phyloP scores from a whole-genome alignment of 2,888 invertebrate genomes.

The Philonicus albiceps region DNA sequence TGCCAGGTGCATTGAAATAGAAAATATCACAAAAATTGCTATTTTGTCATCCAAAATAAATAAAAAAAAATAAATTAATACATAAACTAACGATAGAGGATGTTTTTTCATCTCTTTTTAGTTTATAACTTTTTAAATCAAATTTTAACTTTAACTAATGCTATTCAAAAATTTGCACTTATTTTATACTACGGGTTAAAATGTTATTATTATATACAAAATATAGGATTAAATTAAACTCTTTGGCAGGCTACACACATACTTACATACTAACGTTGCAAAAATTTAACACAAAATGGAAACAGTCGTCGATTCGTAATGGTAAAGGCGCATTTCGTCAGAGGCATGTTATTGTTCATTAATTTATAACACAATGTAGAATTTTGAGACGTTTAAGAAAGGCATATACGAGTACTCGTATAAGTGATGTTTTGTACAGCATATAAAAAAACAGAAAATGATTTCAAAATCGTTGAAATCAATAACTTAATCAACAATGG shows the following conservation, averaged over 20 bases:
- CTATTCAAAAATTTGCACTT: conserved; percentile 29
- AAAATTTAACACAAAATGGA: neutral
- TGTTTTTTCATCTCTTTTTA: neutral
- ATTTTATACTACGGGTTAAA: neutral
- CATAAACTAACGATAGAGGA: neutral
- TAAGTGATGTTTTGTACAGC: no score
- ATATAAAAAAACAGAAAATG: no score
- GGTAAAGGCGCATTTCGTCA: neutral
- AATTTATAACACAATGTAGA: no score
- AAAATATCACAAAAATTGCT: conserved; percentile 19
- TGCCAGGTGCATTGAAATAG: neutral
- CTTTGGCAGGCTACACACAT: neutral
- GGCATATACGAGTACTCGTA: no score
- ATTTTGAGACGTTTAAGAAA: no score
- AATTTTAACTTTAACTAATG: neutral
- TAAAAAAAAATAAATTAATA: neutral
- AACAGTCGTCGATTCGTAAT: neutral
- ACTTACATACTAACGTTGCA: neutral
- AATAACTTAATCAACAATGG: no score
- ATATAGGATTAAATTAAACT: neutral
- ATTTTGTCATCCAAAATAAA: neutral
- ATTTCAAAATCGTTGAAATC: no score
- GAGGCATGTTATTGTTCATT: neutral
- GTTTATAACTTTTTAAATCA: neutral
- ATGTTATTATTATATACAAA: neutral